Evolutionary conservation across 2,113 vertebrate genomes (phyloP), one percentile per base, ranked within the genome.

Genomic region (Dromiciops gliroides): DNA sequence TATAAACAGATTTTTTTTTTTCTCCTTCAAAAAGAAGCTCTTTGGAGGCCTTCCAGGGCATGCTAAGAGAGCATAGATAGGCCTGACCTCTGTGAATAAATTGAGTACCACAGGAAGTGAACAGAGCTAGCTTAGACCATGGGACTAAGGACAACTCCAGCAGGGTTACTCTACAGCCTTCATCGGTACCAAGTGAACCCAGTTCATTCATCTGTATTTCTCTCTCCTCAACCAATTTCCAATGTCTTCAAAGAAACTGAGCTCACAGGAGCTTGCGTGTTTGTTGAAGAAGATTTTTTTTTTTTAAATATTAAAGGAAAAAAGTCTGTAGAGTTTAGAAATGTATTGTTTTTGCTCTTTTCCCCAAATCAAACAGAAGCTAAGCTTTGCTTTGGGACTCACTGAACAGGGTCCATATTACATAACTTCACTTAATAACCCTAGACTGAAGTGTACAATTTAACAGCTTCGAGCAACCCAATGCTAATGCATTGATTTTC

Each of bases 401-500:
- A 0, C 2, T 4, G 1, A 0, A 5, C 75, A 16, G 94, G 89
- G 92, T 96, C 94, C 94, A 92, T 95, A 91, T 94, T 19, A 95
- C 51, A 94, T 95, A 93, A 96, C 97, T 97, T 96, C 97, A 48
- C 90, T 97, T 94, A 95, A 52, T 94, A 97, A 97, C 97, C 98
- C 96, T 26, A 50, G 96, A 91, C 95, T 2, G 96, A 97, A 97
- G 97, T 67, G 94, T 96, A 96, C 95, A 50, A 96, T 98, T 96
- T 96, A 98, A 97, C 96, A 91, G 98, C 98, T 97, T 98, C 96
- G 91, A 95, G 97, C 97, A 97, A 89, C 97, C 96, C 93, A 8
- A 89, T 97, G 97, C 98, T 97, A 98, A 98, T 98, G 98, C 97
- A 98, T 95, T 96, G 98, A 98, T 98, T 98, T 98, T 83, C 96